Percentiles rank a stretch among this genome's conserved stretches.
Evolutionary conservation across 2,888 invertebrate species (phyloP).

Genomic region (Formica aserva): DNA sequence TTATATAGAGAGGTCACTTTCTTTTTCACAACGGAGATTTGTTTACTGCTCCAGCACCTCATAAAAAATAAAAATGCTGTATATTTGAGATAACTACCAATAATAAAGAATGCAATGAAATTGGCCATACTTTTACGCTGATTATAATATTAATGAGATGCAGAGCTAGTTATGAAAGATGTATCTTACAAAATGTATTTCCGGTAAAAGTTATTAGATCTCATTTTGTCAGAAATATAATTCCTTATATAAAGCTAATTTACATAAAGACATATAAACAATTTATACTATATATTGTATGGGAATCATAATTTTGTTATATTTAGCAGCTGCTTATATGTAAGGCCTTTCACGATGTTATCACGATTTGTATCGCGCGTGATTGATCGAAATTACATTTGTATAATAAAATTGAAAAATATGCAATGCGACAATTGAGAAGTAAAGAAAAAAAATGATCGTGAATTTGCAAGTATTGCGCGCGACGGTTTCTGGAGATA

Average conservation of each 20-base stretch:
- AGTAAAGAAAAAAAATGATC: slow-evolving; percentile 13
- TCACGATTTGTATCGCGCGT: slow-evolving; percentile 50
- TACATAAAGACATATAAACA: slow-evolving; percentile 48
- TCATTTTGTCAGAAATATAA: slow-evolving; percentile 40
- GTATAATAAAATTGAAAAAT: slow-evolving; percentile 19
- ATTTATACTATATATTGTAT: slow-evolving; percentile 57
- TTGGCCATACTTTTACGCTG: slow-evolving; percentile 7
- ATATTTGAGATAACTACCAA: slow-evolving; percentile 5
- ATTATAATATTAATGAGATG: slow-evolving; percentile 5
- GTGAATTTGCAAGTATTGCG: slow-evolving; percentile 65
- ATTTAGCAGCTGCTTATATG: slow-evolving; percentile 61
- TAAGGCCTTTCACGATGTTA: slow-evolving; percentile 66
- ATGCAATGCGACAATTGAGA: slow-evolving; percentile 24
- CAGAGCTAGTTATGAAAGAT: background rate
- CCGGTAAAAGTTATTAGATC: slow-evolving; percentile 20
- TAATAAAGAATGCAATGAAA: slow-evolving; percentile 35
- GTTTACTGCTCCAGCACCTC: slow-evolving; percentile 22
- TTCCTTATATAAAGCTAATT: slow-evolving; percentile 46
- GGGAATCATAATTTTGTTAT: slow-evolving; percentile 63
- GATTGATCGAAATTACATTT: slow-evolving; percentile 42
- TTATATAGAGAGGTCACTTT: slow-evolving; percentile 39
- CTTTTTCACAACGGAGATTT: slow-evolving; percentile 52
- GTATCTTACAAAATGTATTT: slow-evolving; percentile 31
- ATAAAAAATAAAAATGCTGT: slow-evolving; percentile 20
- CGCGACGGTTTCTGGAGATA: slow-evolving; percentile 52